Evolutionary conservation across 2,888 invertebrate genomes (phyloP), one percentile per base, ranked within the genome.

Genomic region (Galerucella pusilla): DNA sequence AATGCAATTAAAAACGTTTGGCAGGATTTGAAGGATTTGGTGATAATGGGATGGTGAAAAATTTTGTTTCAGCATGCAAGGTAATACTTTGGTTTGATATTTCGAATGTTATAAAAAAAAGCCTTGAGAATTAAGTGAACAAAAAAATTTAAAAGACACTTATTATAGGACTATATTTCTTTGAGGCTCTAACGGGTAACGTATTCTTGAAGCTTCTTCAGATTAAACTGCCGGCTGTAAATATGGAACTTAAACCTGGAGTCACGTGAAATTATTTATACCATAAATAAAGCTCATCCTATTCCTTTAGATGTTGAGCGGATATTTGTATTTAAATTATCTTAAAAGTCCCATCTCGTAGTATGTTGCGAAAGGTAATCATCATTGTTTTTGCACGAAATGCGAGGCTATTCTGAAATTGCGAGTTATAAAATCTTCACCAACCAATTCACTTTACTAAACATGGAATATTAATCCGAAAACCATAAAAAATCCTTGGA

Each of bases 1-100:
- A 69, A 69, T 69, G 25, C 61, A 20, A 69, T 69, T 69, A 69
- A 69, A 69, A 69, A 67, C n/a, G 25, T 67, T 66, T 20, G 16
- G 20, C 49, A 57, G 20, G 1, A 57, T 57, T 57, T 20, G 57
- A 57, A 20, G 20, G 20, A 57, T 20, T 16, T 10, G 20, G 1
- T 1, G 57, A 57, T 57, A 57, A 57, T 16, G 57, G 57, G 10
- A 57, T 10, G 57, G 6, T 20, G 57, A 20, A 16, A 57, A 16
- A 57, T 57, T 57, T 20, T 57, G 16, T 20, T 20, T 20, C 1
- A 20, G 20, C 20, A 20, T 20, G 20, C n/a, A n/a, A n/a, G n/a
- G n/a, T n/a, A n/a, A n/a, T n/a, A n/a, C n/a, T n/a, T n/a, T n/a
- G n/a, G n/a, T n/a, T n/a, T n/a, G n/a, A 20, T 20, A 20, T 20